phyloP scores from a whole-genome alignment of 2,113 vertebrate species.

The Salvator merianae region DNA sequence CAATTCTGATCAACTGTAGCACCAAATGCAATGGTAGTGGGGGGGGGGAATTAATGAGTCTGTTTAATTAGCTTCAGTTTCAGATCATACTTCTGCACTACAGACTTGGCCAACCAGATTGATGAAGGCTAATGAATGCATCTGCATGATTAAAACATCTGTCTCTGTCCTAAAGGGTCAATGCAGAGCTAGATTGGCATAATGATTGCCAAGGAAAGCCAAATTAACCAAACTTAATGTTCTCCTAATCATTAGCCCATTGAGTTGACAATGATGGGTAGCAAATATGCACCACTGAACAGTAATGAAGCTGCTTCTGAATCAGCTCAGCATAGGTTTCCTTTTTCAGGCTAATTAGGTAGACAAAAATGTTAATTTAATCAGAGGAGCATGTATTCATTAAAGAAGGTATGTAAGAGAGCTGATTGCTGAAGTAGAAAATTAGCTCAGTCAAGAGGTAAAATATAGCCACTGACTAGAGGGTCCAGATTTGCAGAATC shows the following conservation, averaged over 20 bases:
- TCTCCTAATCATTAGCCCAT: conserved; percentile 67
- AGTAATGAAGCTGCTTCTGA: conserved; percentile 74
- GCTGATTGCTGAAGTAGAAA: conserved; percentile 71
- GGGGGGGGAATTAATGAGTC: conserved; percentile 56
- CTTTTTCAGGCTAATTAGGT: conserved; percentile 77
- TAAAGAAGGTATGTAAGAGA: conserved; percentile 72
- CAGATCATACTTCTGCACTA: conserved; percentile 53
- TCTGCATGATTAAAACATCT: conserved; percentile 76
- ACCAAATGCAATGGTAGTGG: conserved; percentile 32
- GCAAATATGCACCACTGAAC: conserved; percentile 68
- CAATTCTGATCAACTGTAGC: conserved; percentile 58
- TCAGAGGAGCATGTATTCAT: conserved; percentile 76
- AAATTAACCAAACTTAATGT: conserved; percentile 75
- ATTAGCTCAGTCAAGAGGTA: conserved; percentile 69
- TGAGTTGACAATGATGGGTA: conserved; percentile 74
- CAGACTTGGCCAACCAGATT: conserved; percentile 56
- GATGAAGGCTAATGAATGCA: conserved; percentile 71
- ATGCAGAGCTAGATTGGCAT: conserved; percentile 60
- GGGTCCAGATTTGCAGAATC: conserved; percentile 45
- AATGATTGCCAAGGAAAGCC: conserved; percentile 64
- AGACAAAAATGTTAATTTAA: conserved; percentile 82
- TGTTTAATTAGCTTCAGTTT: conserved; percentile 74
- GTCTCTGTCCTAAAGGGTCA: conserved; percentile 70
- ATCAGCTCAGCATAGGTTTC: conserved; percentile 73
- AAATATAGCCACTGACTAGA: conserved; percentile 60